Evolutionary conservation across 2,888 invertebrate species (phyloP), one percentile per base, ranked within the genome.

Genomic region (Diabrotica balteata): DNA sequence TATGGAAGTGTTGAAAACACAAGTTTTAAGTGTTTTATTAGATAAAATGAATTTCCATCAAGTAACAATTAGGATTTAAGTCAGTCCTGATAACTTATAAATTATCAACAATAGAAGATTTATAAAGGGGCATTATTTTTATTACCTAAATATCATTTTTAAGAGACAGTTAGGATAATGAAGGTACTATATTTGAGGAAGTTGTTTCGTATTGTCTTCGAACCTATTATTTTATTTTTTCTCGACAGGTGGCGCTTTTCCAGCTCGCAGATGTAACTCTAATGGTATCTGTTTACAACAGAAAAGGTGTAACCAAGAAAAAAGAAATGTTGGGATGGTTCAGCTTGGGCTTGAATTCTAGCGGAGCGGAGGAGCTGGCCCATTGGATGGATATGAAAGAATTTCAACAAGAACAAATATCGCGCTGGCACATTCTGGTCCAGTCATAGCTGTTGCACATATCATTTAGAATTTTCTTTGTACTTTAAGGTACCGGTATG

Each of bases 271-370:
- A 97, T 80, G 97, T 97, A 63, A 97, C 97, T 2, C 87, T 97
- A 73, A 95, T 97, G 92, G 90, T 96, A 72, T 95, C 96, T 0
- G 94, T 97, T 66, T 97, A 97, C 88, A 91, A 91, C 80, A 93
- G 96, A 82, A 92, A 95, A 73, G 92, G 96, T 76, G 94, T 96
- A 82, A 92, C 93, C 75, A 97, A 97, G 82, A 92, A 95, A 75
- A 95, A 97, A 81, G 97, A 97, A 84, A 95, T 97, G 93, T 93
- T 97, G 75, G 97, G 97, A 69, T 97, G 97, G 97, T 95, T 97
- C 86, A 93, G 96, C 70, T 85, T 97, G 67, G 97, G 97, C 7
- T 88, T 94, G 82, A 96, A 94, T 86, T 93, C 95, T 76, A 95
- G 96, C 65, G 96, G 96, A 32, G 92, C 95, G 63, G 97, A 96